These are phyloP conservation scores for Brienomyrus longianalis DNA, from an alignment of 2,113 vertebrate species.

Conservation along the genomic window DNA sequence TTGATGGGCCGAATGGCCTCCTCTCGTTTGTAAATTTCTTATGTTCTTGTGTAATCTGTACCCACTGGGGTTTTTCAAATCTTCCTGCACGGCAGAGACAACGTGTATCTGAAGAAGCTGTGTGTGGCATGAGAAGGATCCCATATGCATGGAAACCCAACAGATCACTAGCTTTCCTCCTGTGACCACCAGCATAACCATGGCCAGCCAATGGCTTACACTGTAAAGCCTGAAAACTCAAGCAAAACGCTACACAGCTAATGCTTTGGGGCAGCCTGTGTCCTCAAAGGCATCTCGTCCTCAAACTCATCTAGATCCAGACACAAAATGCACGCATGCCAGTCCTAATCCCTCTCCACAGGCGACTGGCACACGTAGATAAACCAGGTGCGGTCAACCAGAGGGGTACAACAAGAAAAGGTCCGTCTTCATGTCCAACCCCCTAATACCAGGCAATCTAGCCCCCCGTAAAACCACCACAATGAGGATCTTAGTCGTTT, in stretches of 20 bases:
- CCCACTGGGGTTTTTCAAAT: background rate
- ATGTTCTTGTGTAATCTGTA: background rate
- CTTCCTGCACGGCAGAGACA: background rate
- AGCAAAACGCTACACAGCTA: background rate
- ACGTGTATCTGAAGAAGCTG: background rate
- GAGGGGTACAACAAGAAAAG: slow-evolving; percentile 30
- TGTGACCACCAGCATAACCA: background rate
- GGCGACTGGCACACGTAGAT: slow-evolving; percentile 8
- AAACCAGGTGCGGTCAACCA: slow-evolving; percentile 15
- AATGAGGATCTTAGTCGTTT: slow-evolving; percentile 73
- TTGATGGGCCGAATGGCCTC: too few relatives aligned
- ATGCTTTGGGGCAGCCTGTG: too few relatives aligned
- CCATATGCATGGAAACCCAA: background rate
- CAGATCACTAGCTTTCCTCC: background rate
- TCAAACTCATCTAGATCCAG: background rate
- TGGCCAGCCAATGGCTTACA: background rate
- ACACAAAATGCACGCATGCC: background rate
- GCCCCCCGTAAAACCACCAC: slow-evolving; percentile 68
- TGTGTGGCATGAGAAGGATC: background rate
- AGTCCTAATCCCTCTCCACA: slow-evolving; percentile 13
- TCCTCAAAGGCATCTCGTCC: background rate
- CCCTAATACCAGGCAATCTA: slow-evolving; percentile 64
- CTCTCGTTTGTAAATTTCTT: too few relatives aligned
- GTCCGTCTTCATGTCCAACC: slow-evolving; percentile 56
- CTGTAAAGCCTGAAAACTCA: background rate